These are phyloP conservation scores for Temnothorax longispinosus DNA, from an alignment of 1,140 invertebrate species.

Conservation along the genomic window DNA sequence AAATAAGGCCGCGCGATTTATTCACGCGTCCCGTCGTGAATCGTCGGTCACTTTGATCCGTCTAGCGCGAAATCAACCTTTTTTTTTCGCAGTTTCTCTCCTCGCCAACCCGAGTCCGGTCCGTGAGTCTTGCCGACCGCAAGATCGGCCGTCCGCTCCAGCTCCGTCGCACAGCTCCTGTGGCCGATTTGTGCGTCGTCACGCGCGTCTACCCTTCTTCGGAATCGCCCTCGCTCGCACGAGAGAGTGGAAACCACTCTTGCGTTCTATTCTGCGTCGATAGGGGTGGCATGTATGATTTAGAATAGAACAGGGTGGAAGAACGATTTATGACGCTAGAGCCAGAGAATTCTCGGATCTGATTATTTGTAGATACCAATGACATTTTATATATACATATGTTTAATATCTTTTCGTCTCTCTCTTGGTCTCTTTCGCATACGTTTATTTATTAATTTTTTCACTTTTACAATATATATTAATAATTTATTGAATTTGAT, in stretches of 20 bases:
- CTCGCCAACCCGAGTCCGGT: neutral
- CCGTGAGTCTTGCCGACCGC: constrained; percentile 36
- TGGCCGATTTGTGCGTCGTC: constrained; percentile 81
- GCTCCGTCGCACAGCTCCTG: constrained; percentile 62
- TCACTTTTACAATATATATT: neutral
- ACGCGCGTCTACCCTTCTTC: constrained; percentile 75
- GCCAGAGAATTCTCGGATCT: neutral
- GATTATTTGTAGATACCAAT: neutral
- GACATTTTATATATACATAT: neutral
- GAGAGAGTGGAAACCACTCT: constrained; percentile 40
- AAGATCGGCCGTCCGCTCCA: constrained; percentile 26
- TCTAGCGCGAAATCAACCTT: constrained; percentile 59
- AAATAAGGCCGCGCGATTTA: constrained; percentile 55
- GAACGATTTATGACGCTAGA: constrained; percentile 24
- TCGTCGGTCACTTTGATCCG: constrained; percentile 53
- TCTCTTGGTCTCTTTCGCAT: neutral
- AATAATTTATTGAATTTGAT: neutral
- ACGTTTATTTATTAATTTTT: constrained; percentile 4
- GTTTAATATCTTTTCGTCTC: neutral
- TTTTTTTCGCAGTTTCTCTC: constrained; percentile 38
- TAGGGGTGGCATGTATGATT: neutral
- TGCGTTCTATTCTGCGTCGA: constrained; percentile 24
- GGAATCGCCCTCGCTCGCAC: constrained; percentile 57
- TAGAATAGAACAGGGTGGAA: constrained; percentile 7
- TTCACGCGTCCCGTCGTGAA: constrained; percentile 42